Evolutionary conservation across 2,888 invertebrate species (phyloP).

Genomic region (Slavum lentiscoides): DNA sequence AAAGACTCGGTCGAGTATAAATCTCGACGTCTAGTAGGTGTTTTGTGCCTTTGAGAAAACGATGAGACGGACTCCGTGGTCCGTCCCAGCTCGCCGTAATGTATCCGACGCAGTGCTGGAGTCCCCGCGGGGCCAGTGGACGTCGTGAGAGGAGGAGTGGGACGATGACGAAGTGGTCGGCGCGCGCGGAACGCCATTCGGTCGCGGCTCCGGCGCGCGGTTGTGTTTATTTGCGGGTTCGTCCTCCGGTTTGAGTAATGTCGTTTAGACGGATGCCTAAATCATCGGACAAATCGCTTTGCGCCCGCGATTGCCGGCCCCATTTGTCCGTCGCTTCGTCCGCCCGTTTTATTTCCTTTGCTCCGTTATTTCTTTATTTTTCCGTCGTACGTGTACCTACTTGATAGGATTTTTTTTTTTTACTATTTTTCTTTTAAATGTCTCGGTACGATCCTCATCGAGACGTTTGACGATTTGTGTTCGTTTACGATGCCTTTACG

Average conservation of each 20-base stretch:
- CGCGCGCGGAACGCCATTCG: constrained; percentile 14
- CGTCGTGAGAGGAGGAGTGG: no score
- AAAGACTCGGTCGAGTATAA: no score
- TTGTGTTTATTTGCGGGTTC: constrained; percentile 4
- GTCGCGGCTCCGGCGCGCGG: not conserved
- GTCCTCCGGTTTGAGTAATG: constrained; percentile 38
- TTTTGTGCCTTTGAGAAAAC: no score
- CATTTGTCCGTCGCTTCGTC: constrained; percentile 6
- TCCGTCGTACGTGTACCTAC: not conserved
- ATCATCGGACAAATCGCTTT: constrained; percentile 39
- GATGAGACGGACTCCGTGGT: no score
- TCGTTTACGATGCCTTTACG: no score
- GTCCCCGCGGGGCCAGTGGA: no score
- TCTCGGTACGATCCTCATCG: no score
- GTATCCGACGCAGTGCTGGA: no score
- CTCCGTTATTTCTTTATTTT: not conserved
- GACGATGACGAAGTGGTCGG: constrained; percentile 29
- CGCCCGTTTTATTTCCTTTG: not conserved
- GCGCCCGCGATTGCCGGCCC: constrained; percentile 15
- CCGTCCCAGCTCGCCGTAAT: no score
- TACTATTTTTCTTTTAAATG: no score
- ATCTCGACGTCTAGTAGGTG: no score
- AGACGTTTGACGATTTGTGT: no score
- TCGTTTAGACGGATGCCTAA: not conserved
- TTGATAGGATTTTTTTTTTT: not conserved